phyloP scores from a whole-genome alignment of 2,113 vertebrate species.

The Bambusicola thoracicus region DNA sequence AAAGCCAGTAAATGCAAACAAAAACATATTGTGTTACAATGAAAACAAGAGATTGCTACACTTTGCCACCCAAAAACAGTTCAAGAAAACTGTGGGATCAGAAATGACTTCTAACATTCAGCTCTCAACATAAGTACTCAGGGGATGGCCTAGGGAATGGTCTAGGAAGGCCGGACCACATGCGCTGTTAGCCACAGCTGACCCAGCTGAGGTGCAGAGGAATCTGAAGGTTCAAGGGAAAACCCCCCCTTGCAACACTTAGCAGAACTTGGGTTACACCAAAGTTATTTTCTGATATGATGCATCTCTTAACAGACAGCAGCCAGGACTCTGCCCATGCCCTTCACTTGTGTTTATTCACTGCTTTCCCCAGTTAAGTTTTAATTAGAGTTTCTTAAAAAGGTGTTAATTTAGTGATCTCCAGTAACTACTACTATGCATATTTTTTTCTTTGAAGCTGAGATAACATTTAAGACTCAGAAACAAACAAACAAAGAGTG shows the following conservation, averaged over 20 bases:
- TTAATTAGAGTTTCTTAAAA: background rate
- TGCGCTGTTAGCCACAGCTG: background rate
- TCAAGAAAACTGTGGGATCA: background rate
- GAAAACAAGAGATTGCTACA: background rate
- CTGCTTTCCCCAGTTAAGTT: background rate
- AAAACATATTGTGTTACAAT: background rate
- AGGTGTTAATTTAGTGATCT: background rate
- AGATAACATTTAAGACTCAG: background rate
- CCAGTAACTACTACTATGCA: background rate
- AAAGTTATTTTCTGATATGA: background rate
- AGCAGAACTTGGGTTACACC: background rate
- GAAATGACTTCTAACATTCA: background rate
- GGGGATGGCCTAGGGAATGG: no score
- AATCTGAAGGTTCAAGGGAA: background rate
- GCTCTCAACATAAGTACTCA: background rate
- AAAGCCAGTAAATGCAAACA: background rate
- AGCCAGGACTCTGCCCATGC: background rate
- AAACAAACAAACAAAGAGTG: background rate
- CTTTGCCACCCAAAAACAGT: background rate
- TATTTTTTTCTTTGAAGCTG: background rate
- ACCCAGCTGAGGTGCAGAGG: conserved; percentile 23
- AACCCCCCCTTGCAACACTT: background rate
- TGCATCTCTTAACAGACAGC: background rate
- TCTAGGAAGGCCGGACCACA: background rate
- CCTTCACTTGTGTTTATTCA: background rate